A percentile compares a stretch with the other conserved stretches of the same genome.
Evolutionary conservation across 2,888 invertebrate genomes (phyloP).

Genomic region (Achlya flavicornis): DNA sequence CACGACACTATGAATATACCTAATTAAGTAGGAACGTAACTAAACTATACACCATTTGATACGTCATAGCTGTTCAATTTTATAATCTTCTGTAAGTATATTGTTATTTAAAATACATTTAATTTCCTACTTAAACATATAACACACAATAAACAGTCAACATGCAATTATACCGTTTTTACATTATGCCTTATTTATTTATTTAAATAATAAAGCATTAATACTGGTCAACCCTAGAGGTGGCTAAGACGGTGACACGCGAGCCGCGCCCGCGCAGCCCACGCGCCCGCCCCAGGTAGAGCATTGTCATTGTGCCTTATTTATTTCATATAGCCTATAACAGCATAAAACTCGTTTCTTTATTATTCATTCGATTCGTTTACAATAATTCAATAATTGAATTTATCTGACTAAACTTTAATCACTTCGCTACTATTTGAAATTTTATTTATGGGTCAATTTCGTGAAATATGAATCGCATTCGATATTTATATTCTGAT

Average conservation of each 20-base stretch:
- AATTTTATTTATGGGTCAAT: background rate
- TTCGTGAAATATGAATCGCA: background rate
- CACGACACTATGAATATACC: too few relatives aligned
- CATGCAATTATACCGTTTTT: background rate
- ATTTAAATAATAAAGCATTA: background rate
- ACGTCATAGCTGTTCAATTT: too few relatives aligned
- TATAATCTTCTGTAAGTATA: too few relatives aligned
- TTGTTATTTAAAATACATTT: too few relatives aligned
- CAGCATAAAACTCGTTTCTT: conserved; percentile 9
- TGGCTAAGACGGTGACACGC: conserved; percentile 28
- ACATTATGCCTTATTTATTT: background rate
- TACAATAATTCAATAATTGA: background rate
- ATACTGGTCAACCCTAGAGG: conserved; percentile 12
- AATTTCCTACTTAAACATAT: too few relatives aligned
- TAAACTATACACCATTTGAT: too few relatives aligned
- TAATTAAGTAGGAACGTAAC: too few relatives aligned
- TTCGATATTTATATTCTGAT: background rate
- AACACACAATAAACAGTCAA: background rate
- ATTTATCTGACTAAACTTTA: background rate
- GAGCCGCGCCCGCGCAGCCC: conserved; percentile 45
- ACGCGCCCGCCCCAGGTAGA: conserved; percentile 46
- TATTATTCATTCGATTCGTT: background rate
- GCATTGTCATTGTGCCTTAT: conserved; percentile 46
- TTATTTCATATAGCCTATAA: conserved; percentile 27
- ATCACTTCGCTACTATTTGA: background rate